phyloP scores from a whole-genome alignment of 1,140 invertebrate genomes.

The Parasteatoda tepidariorum region DNA sequence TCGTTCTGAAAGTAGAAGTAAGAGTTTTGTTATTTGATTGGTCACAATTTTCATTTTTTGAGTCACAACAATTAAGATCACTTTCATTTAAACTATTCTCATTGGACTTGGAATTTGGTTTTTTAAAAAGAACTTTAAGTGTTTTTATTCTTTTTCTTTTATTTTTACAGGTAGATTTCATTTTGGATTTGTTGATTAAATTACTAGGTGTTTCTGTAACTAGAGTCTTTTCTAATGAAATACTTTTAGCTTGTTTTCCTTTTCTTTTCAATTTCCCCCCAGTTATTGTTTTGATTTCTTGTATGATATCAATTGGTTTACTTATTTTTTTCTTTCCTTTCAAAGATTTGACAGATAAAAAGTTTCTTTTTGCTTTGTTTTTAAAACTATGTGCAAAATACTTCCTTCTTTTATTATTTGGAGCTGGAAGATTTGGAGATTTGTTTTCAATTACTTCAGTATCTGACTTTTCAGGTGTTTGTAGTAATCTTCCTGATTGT shows the following conservation, averaged over 20 bases:
- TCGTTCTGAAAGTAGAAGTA: slow-evolving; percentile 32
- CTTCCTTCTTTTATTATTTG: not conserved
- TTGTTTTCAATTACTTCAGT: not conserved
- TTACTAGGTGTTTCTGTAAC: not conserved
- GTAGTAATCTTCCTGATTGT: too few relatives aligned
- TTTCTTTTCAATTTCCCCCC: not conserved
- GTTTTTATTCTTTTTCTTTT: slow-evolving; percentile 37
- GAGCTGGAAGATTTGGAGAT: not conserved
- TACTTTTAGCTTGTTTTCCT: not conserved
- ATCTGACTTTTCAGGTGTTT: not conserved
- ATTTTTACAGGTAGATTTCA: not conserved
- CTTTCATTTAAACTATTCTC: not conserved
- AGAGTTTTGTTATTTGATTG: not conserved
- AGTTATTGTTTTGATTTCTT: slow-evolving; percentile 36
- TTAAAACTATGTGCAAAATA: not conserved
- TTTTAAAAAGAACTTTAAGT: slow-evolving; percentile 41
- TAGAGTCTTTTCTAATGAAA: not conserved
- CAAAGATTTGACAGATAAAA: not conserved
- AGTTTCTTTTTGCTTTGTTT: not conserved
- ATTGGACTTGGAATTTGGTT: not conserved
- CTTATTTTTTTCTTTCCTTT: not conserved
- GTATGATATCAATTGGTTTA: slow-evolving; percentile 11
- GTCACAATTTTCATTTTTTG: not conserved
- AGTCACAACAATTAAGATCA: not conserved
- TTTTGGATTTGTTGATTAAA: not conserved